phyloP scores from a whole-genome alignment of 2,797 vertebrate genomes.

The Syngnathus acus region DNA sequence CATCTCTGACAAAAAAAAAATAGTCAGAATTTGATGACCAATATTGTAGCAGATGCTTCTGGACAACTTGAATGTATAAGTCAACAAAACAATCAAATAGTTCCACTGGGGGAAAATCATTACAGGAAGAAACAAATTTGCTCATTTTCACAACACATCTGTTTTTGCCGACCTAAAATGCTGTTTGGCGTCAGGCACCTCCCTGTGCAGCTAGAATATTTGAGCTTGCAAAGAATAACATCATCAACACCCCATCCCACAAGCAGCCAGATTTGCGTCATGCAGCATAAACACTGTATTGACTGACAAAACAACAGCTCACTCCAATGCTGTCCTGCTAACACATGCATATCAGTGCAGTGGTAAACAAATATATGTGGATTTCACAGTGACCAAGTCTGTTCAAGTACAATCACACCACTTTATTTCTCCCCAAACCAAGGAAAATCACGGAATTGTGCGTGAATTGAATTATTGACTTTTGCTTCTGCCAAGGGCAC shows the following conservation, averaged over 20 bases:
- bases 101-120: too few relatives aligned
- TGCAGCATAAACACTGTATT: constrained; percentile 12
- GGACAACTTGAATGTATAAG: too few relatives aligned
- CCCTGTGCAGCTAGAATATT: neutral
- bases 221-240: neutral
- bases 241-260: neutral
- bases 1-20: too few relatives aligned
- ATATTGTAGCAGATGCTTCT: too few relatives aligned
- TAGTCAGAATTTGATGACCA: too few relatives aligned
- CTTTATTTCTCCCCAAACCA: constrained; percentile 9
- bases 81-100: too few relatives aligned
- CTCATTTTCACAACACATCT: too few relatives aligned
- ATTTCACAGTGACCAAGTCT: neutral
- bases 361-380: constrained; percentile 13
- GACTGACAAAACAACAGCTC: constrained; percentile 12
- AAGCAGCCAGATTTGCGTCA: neutral
- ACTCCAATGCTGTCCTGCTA: constrained; percentile 7
- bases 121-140: too few relatives aligned
- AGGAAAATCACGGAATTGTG: constrained; percentile 11
- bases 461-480: constrained; percentile 36
- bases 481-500: constrained; percentile 5
- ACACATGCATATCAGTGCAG: constrained; percentile 18
- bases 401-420: neutral
- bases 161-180: too few relatives aligned
- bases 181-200: too few relatives aligned